A percentile compares a stretch with the other conserved stretches of the same genome.
These are phyloP conservation scores for Cetoscarus ocellatus DNA, from an alignment of 2,797 vertebrate species.

Conservation along the genomic window DNA sequence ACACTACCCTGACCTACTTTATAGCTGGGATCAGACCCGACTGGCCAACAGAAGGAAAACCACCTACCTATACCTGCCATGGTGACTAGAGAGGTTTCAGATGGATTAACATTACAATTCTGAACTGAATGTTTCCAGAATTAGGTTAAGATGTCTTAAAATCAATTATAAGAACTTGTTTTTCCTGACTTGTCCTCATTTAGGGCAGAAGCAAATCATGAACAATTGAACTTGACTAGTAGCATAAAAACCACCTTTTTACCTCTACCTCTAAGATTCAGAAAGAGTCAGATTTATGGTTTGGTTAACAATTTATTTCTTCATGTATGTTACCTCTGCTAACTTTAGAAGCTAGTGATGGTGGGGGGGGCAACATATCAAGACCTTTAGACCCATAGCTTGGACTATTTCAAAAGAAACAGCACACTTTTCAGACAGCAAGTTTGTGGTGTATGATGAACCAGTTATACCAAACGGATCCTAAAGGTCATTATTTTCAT, in stretches of 20 bases:
- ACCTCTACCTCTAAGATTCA: not conserved
- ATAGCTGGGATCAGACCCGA: slow-evolving; percentile 44
- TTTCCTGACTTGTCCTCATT: not conserved
- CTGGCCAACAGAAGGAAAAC: slow-evolving; percentile 36
- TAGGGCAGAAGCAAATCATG: not conserved
- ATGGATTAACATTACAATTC: slow-evolving; percentile 30
- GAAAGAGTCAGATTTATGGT: not conserved
- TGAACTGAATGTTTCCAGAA: slow-evolving; percentile 29
- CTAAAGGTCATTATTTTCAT: too few species aligned
- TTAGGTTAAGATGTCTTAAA: slow-evolving; percentile 2
- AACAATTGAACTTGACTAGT: not conserved
- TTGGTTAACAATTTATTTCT: not conserved
- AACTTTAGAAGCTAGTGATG: not conserved
- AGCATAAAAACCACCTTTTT: not conserved
- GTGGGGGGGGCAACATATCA: too few species aligned
- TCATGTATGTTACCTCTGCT: not conserved
- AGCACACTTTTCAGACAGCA: too few species aligned
- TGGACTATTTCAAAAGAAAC: too few species aligned
- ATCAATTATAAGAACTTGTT: slow-evolving; percentile 8
- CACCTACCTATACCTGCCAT: slow-evolving; percentile 21
- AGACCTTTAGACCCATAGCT: too few species aligned
- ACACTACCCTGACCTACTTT: slow-evolving; percentile 71
- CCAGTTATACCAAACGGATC: too few species aligned
- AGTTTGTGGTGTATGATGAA: too few species aligned
- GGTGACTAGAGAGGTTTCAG: slow-evolving; percentile 18